Base-by-base conservation (phyloP, 2,113 vertebrate species). In the Rhipidura dahli region DNA sequence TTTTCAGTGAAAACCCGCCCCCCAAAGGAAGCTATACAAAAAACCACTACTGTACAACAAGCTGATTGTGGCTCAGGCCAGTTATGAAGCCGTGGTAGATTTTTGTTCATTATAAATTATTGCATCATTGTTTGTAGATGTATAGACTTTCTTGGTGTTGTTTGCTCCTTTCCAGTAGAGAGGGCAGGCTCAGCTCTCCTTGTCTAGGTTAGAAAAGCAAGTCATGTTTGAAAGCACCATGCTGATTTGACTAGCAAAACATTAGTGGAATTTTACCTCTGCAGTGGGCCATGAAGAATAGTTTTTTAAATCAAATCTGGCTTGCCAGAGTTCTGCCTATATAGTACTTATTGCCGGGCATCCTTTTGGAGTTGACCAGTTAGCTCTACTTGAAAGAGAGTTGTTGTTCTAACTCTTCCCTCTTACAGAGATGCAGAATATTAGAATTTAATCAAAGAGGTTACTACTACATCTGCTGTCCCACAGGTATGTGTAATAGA, bases 311-410 rank as follows among this genome's bases (percentile, higher is more conserved):
- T 87, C 21, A 82, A 54, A 72, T 71, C 28, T 70, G 60, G 5
- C 23, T 88, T 82, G 37, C 45, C 26, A 63, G 39, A 51, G 28
- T 14, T 49, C 50, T 88, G 15, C 12, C 22, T 82, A 23, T 57
- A 3, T 39, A 70, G 21, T 54, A 23, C 30, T 35, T 47, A 24
- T 0, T 87, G 42, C 37, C 3, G 6, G 57, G 14, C 1, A 1
- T 81, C 13, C 5, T 69, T 51, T 35, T 61, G 28, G 47, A 85
- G 39, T 54, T 71, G 47, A 54, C 42, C 2, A 1, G 20, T 56
- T 49, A n/a, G 28, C 14, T 70, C 20, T 59, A 24, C 47, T 59
- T 92, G 47, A 93, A 91, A 63, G 9, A 63, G 57, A 73, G 28
- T 42, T 66, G 37, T 66, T 82, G 50, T 20, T 49, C 31, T 15